These are phyloP conservation scores for Zhengitettix transpicula DNA, from an alignment of 2,888 invertebrate genomes.

Conservation along the genomic window DNA sequence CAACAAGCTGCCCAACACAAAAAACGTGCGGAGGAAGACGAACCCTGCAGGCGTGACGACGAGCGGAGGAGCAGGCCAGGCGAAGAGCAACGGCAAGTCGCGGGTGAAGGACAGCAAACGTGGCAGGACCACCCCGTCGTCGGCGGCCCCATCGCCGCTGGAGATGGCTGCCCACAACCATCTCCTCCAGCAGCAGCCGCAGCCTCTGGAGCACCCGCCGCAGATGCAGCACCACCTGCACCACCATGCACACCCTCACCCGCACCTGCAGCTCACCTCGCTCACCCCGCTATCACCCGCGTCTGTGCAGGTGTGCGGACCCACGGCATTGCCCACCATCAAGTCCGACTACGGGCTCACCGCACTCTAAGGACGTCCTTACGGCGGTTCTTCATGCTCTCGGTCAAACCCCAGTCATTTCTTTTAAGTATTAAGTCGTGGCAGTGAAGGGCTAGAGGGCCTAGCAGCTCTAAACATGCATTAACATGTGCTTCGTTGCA, in stretches of 20 bases:
- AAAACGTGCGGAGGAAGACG: constrained; percentile 60
- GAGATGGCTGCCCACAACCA: constrained; percentile 19
- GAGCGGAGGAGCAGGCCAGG: constrained; percentile 28
- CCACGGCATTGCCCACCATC: constrained; percentile 38
- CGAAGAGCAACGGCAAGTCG: constrained; percentile 42
- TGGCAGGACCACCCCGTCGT: constrained; percentile 23
- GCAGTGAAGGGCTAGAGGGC: no score
- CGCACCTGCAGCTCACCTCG: constrained; percentile 18
- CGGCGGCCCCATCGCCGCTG: constrained; percentile 13
- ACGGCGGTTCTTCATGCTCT: no score
- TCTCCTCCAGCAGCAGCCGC: constrained; percentile 14
- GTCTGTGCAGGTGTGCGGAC: constrained; percentile 16
- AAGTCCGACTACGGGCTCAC: constrained; percentile 82
- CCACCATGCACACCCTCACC: constrained; percentile 29
- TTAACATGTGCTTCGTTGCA: no score
- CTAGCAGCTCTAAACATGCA: no score
- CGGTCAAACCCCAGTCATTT: no score
- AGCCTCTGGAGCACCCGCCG: constrained; percentile 13
- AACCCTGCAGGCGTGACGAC: constrained; percentile 54
- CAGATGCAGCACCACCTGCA: constrained; percentile 31
- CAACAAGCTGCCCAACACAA: constrained; percentile 77
- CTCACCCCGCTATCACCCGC: constrained; percentile 37
- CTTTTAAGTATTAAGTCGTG: no score
- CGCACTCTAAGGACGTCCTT: constrained; percentile 4
- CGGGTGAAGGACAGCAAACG: constrained; percentile 24